Evolutionary conservation across 2,113 vertebrate species (phyloP).

Genomic region (Desmodus rotundus): DNA sequence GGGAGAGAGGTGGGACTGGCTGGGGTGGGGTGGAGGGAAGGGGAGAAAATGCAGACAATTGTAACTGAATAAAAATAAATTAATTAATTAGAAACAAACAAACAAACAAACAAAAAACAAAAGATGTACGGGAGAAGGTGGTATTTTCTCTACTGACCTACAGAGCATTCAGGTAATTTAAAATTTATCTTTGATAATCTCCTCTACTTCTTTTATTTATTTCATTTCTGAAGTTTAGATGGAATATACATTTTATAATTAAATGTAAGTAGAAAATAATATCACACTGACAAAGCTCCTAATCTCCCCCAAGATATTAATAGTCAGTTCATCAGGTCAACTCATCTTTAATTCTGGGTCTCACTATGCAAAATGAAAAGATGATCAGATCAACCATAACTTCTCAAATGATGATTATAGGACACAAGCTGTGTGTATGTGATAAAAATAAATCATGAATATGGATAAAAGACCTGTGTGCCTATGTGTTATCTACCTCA

Average conservation of each 20-base stretch:
- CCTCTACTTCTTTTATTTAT: slow-evolving; percentile 70
- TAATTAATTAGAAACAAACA: no score
- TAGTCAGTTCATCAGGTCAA: slow-evolving; percentile 67
- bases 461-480: neutral
- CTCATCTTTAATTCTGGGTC: slow-evolving; percentile 74
- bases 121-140: slow-evolving; percentile 50
- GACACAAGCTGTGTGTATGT: neutral
- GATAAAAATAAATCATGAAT: neutral
- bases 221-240: slow-evolving; percentile 71
- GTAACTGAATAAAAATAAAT: no score
- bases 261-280: slow-evolving; percentile 75
- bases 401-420: neutral
- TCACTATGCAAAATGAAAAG: slow-evolving; percentile 73
- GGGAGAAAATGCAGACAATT: no score
- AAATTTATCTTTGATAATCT: slow-evolving; percentile 77
- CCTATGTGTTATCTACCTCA: neutral
- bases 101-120: no score
- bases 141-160: slow-evolving; percentile 61
- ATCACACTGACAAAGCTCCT: slow-evolving; percentile 72
- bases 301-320: slow-evolving; percentile 80
- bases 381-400: slow-evolving; percentile 68
- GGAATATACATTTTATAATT: slow-evolving; percentile 73
- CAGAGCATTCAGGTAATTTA: slow-evolving; percentile 73
- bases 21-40: no score
- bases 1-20: no score